Base-by-base conservation (phyloP, 2,797 vertebrate genomes). In the Notolepis coatsorum region DNA sequence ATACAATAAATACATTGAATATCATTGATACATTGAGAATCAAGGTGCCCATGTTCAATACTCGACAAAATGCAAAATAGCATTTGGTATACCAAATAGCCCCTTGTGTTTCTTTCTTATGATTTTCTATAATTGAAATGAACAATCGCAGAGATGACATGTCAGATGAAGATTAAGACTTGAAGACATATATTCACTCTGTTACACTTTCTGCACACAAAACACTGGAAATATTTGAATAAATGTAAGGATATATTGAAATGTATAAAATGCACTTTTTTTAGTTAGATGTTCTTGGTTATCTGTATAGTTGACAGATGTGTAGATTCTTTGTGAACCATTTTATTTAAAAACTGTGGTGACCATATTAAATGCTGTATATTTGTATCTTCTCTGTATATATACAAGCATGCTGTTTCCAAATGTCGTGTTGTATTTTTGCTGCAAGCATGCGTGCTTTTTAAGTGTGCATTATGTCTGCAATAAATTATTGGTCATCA, bases 401-500 rank as follows among this genome's bases (percentile, higher is more conserved):
- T 25, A 55, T 46, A 91, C 85, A 73, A 88, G 95, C 95, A 96
- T 96, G 95, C 61, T 76, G 70, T 93, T 91, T 92, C 81, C 87
- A 93, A 91, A 92, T 84, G 71, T 81, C 83, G 90, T 90, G 92
- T 89, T 94, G 73, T 91, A 93, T 30, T 59, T 84, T 81, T 84
- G 75, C 79, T 79, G 74, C 73, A 84, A 92, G 95, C 93, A 95
- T 94, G 94, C 90, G 89, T 93, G 92, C 92, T 94, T 93, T 91
- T 90, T 87, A 63, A 81, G 79, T 88, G 87, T 81, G 66, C 82
- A 88, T 91, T 91, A 85, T 93, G 92, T 95, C 92, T 93, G 93
- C 84, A 50, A 94, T 96, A 95, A 96, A 95, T 95, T 95, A 95
- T 95, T 94, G 95, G 93, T 92, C 87, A 85, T 96, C 92, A 90